Conservation (phyloP, 2,888 invertebrate species). For the Leptopilina syphax region DNA sequence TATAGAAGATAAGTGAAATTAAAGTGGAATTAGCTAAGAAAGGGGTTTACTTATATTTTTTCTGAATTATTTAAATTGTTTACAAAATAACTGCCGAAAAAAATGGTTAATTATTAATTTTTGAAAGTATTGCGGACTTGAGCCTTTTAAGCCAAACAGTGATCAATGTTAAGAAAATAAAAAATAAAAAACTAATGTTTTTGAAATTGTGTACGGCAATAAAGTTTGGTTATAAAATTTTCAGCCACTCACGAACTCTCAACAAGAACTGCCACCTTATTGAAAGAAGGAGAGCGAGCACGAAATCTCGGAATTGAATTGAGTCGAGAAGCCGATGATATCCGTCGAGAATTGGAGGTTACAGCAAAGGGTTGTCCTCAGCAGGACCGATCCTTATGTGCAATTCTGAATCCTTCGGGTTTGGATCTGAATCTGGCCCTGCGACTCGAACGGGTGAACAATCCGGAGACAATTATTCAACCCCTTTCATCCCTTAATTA, state of each 20-base stretch:
- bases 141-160: too few relatives aligned
- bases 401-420: constrained; percentile 85
- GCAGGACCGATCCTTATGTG: constrained; percentile 86
- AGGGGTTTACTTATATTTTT: too few relatives aligned
- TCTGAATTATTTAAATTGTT: too few relatives aligned
- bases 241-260: constrained; percentile 81
- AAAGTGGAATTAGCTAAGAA: too few relatives aligned
- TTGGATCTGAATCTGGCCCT: constrained; percentile 84
- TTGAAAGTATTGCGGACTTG: too few relatives aligned
- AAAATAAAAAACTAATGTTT: too few relatives aligned
- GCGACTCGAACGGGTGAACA: constrained; percentile 81
- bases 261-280: constrained; percentile 79
- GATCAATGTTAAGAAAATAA: too few relatives aligned
- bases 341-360: constrained; percentile 80
- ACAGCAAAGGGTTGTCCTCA: constrained; percentile 83
- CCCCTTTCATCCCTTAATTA: constrained; percentile 50
- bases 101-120: too few relatives aligned
- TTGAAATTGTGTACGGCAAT: too few relatives aligned
- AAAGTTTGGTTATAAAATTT: constrained; percentile 42
- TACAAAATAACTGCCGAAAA: too few relatives aligned
- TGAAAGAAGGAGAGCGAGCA: constrained; percentile 80
- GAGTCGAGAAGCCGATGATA: constrained; percentile 80
- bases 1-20: too few relatives aligned
- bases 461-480: constrained; percentile 50
- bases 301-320: constrained; percentile 79